Conservation (phyloP, 1,140 invertebrate species). For the Drosophila triauraria region DNA sequence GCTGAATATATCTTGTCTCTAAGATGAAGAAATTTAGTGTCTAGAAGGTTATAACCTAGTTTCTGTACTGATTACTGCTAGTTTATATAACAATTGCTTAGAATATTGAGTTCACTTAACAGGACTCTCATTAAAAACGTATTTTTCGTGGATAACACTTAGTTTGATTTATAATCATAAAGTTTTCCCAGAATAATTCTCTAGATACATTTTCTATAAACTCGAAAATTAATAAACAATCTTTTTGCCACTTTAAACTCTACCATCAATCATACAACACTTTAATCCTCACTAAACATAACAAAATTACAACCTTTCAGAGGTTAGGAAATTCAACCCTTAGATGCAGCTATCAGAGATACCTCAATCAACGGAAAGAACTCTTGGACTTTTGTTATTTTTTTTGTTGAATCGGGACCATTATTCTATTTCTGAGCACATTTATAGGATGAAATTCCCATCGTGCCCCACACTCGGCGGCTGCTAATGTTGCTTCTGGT, state of each 20-base stretch:
- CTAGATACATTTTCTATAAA: background rate
- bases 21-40: background rate
- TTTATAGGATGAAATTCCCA: constrained; percentile 61
- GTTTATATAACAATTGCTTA: background rate
- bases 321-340: background rate
- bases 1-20: background rate
- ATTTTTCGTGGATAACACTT: too few relatives aligned
- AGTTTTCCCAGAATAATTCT: background rate
- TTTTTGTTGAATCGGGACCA: constrained; percentile 28
- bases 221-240: background rate
- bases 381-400: constrained; percentile 34
- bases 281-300: background rate
- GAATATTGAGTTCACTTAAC: background rate
- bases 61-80: background rate
- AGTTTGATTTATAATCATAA: too few relatives aligned
- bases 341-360: constrained; percentile 8
- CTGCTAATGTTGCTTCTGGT: constrained; percentile 21
- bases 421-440: constrained; percentile 72
- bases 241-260: too few relatives aligned
- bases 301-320: background rate
- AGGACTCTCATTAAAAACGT: background rate
- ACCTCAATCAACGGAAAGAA: constrained; percentile 58
- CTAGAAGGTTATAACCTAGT: background rate
- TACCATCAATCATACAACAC: background rate
- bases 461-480: constrained; percentile 26